Conservation (phyloP, 1,140 invertebrate species). For the Orius laevigatus region DNA sequence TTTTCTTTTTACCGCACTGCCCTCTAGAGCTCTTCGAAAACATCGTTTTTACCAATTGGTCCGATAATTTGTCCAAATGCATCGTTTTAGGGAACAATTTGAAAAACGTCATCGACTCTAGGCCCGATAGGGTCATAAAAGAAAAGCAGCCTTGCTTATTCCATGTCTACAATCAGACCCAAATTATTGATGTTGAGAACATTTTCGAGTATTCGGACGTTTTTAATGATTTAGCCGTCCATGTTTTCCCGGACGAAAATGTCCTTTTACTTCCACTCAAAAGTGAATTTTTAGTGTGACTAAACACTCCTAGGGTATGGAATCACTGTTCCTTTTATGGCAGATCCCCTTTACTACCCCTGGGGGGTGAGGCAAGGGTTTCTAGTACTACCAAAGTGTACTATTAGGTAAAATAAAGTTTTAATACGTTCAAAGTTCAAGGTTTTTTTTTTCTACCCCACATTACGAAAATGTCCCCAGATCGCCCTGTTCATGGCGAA, state of each 20-base stretch:
- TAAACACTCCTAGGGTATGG: too few relatives aligned
- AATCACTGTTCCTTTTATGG: too few relatives aligned
- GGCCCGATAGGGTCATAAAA: background rate
- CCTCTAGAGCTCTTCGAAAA: background rate
- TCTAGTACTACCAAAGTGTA: too few relatives aligned
- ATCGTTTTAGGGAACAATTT: background rate
- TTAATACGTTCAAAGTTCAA: too few relatives aligned
- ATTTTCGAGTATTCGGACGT: background rate
- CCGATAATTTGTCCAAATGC: background rate
- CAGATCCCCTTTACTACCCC: too few relatives aligned
- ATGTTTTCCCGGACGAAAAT: background rate
- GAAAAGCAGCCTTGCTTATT: background rate
- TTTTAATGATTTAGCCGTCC: background rate
- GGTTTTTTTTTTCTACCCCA: too few relatives aligned
- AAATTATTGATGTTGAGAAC: background rate
- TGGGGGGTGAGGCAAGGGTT: too few relatives aligned
- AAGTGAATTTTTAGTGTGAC: too few relatives aligned
- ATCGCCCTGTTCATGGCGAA: too few relatives aligned
- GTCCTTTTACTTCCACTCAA: too few relatives aligned
- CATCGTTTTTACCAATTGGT: background rate
- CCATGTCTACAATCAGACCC: background rate
- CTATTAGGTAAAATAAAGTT: too few relatives aligned
- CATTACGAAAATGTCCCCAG: too few relatives aligned
- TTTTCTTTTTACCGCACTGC: background rate
- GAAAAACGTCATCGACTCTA: background rate